phyloP scores from a whole-genome alignment of 2,888 invertebrate species.

The Philopedon plagiatum region DNA sequence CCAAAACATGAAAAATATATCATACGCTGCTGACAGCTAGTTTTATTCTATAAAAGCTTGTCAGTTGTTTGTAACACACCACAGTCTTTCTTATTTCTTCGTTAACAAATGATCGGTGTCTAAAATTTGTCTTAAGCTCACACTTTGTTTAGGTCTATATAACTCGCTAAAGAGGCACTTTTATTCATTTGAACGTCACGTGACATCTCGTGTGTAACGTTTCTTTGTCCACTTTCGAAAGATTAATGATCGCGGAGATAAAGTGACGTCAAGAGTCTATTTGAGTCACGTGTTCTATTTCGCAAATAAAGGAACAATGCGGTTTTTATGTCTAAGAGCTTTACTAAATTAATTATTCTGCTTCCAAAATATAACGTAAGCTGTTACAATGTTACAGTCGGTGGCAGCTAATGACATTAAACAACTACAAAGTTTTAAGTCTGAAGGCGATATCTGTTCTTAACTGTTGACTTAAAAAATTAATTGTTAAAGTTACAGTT shows the following conservation, averaged over 20 bases:
- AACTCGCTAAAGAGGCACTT: slow-evolving; percentile 32
- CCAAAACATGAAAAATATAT: not conserved
- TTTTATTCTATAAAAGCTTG: not conserved
- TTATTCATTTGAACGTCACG: slow-evolving; percentile 33
- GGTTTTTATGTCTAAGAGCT: slow-evolving; percentile 26
- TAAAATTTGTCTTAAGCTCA: slow-evolving; percentile 23
- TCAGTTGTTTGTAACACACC: not conserved
- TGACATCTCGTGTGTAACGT: slow-evolving; percentile 37
- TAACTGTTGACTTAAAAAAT: too few relatives aligned
- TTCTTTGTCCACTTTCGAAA: slow-evolving; percentile 36
- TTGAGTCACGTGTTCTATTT: slow-evolving; percentile 29
- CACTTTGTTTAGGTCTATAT: slow-evolving; percentile 34
- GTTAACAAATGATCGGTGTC: slow-evolving; percentile 18
- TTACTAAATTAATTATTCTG: slow-evolving; percentile 34
- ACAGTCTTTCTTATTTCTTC: not conserved
- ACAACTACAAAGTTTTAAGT: too few relatives aligned
- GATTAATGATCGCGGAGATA: slow-evolving; percentile 42
- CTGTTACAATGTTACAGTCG: not conserved
- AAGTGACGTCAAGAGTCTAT: slow-evolving; percentile 33
- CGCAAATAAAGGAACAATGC: slow-evolving; percentile 29
- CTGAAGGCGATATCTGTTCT: too few relatives aligned
- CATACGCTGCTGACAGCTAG: not conserved
- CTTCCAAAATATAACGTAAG: not conserved
- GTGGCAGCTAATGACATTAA: too few relatives aligned
- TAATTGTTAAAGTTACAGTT: too few relatives aligned